A percentile compares a stretch with the other conserved stretches of the same genome.
Evolutionary conservation across 2,888 invertebrate genomes (phyloP).

Genomic region (Drosophila borealis): DNA sequence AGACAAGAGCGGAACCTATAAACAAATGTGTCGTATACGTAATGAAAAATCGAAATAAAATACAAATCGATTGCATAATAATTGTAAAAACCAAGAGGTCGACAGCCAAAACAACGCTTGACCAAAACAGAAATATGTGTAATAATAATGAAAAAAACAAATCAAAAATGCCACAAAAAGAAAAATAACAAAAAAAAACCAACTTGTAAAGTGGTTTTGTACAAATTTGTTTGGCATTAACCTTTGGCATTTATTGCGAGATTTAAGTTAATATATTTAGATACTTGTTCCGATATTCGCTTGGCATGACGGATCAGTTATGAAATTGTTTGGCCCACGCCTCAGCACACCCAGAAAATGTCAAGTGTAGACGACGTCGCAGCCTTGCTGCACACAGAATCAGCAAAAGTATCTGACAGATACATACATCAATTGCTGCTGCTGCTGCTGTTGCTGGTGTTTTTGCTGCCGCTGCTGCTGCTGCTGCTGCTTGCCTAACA

Average conservation of each 20-base stretch:
- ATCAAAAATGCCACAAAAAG: constrained; percentile 21
- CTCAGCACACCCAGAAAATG: constrained; percentile 68
- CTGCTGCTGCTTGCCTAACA: constrained; percentile 64
- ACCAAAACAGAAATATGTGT: constrained; percentile 43
- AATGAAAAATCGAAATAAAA: constrained; percentile 32
- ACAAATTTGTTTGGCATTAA: constrained; percentile 67
- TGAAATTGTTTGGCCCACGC: constrained; percentile 61
- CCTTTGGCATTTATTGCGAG: constrained; percentile 66
- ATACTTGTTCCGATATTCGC: constrained; percentile 15
- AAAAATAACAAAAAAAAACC: background rate
- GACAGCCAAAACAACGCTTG: constrained; percentile 26
- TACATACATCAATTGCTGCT: constrained; percentile 56
- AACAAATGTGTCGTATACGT: constrained; percentile 33
- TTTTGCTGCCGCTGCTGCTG: constrained; percentile 30
- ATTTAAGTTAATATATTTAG: constrained; percentile 24
- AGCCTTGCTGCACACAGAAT: constrained; percentile 47
- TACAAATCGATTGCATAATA: constrained; percentile 52
- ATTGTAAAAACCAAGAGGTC: background rate
- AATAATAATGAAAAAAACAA: constrained; percentile 32
- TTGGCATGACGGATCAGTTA: constrained; percentile 55
- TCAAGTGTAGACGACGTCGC: constrained; percentile 55
- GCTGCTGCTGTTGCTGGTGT: constrained; percentile 19
- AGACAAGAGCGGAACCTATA: constrained; percentile 27
- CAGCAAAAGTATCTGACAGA: constrained; percentile 66
- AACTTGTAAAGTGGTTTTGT: constrained; percentile 35